Percentiles rank a stretch among this genome's conserved stretches.
Conservation (phyloP, 2,888 invertebrate genomes). For the Metallyticus violacea region DNA sequence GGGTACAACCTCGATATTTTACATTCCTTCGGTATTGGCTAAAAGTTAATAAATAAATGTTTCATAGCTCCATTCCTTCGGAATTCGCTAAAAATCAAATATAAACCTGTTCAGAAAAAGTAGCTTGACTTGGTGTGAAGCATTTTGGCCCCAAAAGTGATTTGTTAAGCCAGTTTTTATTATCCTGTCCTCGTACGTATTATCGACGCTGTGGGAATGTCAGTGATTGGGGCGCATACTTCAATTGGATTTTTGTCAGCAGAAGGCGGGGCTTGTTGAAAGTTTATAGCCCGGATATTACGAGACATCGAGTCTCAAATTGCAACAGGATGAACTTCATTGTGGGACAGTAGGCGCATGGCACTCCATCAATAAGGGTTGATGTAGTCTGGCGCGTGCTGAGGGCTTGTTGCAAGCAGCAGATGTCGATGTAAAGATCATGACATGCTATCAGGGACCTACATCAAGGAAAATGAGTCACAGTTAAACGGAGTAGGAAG, state of each 20-base stretch:
- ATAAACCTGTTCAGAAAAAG: too few relatives aligned
- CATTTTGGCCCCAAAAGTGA: too few relatives aligned
- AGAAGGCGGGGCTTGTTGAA: background rate
- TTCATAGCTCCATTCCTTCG: too few relatives aligned
- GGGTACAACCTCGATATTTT: too few relatives aligned
- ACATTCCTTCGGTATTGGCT: too few relatives aligned
- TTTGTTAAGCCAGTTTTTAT: background rate
- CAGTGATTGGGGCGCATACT: background rate
- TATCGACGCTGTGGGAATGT: background rate
- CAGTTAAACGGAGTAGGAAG: too few relatives aligned
- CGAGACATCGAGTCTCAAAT: background rate
- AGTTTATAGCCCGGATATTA: background rate
- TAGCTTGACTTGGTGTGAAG: too few relatives aligned
- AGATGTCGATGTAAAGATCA: background rate
- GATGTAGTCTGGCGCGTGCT: too few relatives aligned
- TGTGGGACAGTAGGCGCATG: background rate
- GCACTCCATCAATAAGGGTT: background rate
- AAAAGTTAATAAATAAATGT: too few relatives aligned
- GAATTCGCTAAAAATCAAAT: too few relatives aligned
- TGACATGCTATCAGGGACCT: too few relatives aligned
- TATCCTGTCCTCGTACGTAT: background rate
- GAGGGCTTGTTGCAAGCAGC: background rate
- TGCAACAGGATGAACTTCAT: background rate
- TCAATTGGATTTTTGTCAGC: background rate
- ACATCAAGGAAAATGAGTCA: background rate